These are phyloP conservation scores for Copsychus sechellarum DNA, from an alignment of 2,113 vertebrate species.

Conservation along the genomic window DNA sequence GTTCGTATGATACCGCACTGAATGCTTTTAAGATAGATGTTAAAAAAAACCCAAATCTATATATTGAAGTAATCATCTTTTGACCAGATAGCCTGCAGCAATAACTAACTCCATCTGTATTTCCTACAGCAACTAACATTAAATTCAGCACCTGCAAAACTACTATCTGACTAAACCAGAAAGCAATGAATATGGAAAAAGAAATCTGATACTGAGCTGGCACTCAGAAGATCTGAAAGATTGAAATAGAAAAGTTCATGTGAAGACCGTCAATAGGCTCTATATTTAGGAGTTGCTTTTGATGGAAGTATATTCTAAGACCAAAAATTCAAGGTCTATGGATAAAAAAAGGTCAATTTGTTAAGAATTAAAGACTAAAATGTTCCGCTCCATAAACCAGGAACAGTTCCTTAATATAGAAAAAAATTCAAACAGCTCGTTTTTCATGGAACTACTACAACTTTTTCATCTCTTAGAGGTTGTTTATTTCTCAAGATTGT, in stretches of 20 bases:
- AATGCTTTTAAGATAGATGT: neutral
- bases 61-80: neutral
- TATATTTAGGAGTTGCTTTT: conserved; percentile 63
- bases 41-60: neutral
- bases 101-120: neutral
- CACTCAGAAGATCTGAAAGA: conserved; percentile 55
- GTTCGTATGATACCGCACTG: neutral
- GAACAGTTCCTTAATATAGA: conserved; percentile 32
- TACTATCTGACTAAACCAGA: conserved; percentile 43
- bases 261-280: conserved; percentile 63
- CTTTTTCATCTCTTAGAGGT: neutral
- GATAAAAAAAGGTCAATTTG: conserved; percentile 54
- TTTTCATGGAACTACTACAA: neutral
- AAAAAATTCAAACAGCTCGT: neutral
- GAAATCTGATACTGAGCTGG: conserved; percentile 59
- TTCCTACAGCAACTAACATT: conserved; percentile 17
- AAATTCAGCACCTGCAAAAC: conserved; percentile 46
- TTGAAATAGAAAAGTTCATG: conserved; percentile 68
- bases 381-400: conserved; percentile 43
- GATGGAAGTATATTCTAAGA: conserved; percentile 51
- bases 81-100: neutral
- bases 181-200: conserved; percentile 60
- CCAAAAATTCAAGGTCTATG: conserved; percentile 40
- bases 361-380: conserved; percentile 54
- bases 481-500: neutral